phyloP scores from a whole-genome alignment of 2,888 invertebrate genomes.

The Ormyrus rosae region DNA sequence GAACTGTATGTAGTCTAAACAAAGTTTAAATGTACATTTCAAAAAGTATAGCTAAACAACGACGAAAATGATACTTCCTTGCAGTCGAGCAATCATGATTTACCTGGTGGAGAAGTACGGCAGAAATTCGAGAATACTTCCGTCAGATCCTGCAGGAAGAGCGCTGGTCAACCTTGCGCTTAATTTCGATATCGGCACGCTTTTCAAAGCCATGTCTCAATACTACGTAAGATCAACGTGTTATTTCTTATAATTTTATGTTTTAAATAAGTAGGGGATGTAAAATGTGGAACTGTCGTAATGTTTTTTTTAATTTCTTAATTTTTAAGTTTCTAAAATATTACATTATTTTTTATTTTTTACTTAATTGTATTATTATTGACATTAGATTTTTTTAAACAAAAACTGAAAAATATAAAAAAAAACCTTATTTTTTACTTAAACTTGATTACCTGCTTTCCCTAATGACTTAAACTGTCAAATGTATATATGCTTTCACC shows the following conservation, averaged over 20 bases:
- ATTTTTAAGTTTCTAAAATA: no score
- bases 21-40: not conserved
- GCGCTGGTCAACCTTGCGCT: constrained; percentile 75
- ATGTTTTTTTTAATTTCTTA: no score
- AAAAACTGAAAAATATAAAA: constrained; percentile 9
- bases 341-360: no score
- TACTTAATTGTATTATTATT: no score
- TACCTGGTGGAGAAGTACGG: constrained; percentile 77
- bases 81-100: constrained; percentile 75
- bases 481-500: not conserved
- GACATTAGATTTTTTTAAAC: no score
- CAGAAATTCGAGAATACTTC: constrained; percentile 74
- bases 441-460: no score
- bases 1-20: not conserved
- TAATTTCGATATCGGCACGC: constrained; percentile 74
- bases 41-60: not conserved
- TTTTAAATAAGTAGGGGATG: no score
- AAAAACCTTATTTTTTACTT: not conserved
- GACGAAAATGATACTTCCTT: constrained; percentile 44
- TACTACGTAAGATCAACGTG: constrained; percentile 78
- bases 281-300: no score
- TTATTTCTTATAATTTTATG: not conserved
- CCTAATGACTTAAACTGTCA: not conserved
- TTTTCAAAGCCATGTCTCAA: constrained; percentile 67
- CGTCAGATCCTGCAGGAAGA: constrained; percentile 72